Conservation (phyloP, 1,140 invertebrate genomes). For the Pachyrhynchus sulphureomaculatus region DNA sequence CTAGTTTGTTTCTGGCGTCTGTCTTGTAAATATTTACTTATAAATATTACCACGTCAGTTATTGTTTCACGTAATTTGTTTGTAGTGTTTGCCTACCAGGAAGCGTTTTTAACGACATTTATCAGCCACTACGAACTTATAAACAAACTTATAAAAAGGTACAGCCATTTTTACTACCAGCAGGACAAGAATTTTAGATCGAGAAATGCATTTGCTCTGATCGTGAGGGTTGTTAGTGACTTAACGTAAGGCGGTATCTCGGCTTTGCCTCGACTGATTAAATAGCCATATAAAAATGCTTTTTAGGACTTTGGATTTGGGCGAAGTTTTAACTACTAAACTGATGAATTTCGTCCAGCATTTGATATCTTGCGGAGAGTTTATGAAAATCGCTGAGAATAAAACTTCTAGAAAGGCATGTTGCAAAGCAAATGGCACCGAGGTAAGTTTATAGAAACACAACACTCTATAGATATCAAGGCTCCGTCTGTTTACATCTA, state of each 20-base stretch:
- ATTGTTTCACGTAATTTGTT: too few relatives aligned
- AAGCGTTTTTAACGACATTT: constrained; percentile 96
- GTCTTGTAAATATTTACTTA: too few relatives aligned
- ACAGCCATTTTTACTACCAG: constrained; percentile 79
- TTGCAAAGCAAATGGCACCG: constrained; percentile 54
- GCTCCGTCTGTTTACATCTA: too few relatives aligned
- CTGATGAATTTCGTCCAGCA: constrained; percentile 91
- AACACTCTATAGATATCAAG: too few relatives aligned
- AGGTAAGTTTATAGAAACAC: too few relatives aligned
- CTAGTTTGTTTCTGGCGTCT: too few relatives aligned
- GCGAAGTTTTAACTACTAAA: constrained; percentile 70
- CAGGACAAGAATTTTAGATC: constrained; percentile 76
- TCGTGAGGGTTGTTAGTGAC: constrained; percentile 90
- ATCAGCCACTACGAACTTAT: constrained; percentile 85
- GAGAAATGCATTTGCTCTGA: constrained; percentile 83
- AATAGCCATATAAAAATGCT: too few relatives aligned
- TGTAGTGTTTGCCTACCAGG: constrained; percentile 86
- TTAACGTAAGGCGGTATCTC: constrained; percentile 73
- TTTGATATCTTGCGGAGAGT: constrained; percentile 79
- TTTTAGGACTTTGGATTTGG: constrained; percentile 78
- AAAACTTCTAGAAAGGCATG: constrained; percentile 88
- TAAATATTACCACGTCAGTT: too few relatives aligned
- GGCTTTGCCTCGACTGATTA: too few relatives aligned
- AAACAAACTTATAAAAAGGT: constrained; percentile 82
- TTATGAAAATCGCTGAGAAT: constrained; percentile 88